Evolutionary conservation across 2,888 invertebrate genomes (phyloP), one percentile per base, ranked within the genome.

Genomic region (Agrotis clavis): DNA sequence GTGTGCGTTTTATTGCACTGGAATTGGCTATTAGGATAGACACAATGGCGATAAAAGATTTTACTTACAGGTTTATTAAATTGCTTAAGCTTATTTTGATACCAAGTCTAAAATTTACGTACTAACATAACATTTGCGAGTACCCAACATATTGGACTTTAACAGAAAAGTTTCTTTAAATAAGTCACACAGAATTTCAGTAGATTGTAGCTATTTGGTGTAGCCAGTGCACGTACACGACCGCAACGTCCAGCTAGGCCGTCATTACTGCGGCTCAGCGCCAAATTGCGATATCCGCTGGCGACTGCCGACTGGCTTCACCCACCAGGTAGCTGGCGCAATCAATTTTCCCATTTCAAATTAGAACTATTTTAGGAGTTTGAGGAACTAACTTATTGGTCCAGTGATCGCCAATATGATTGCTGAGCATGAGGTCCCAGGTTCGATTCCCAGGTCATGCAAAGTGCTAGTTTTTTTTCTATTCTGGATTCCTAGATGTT

Each of bases 241-340:
- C 87, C 92, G 88, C 89, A 87, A 75, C 85, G 87, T 83, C 85
- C 89, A 89, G 87, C 88, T 85, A 84, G 84, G 88, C 86, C 90
- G 87, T 92, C 92, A 92, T 94, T 93, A 94, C 92, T 88, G 91
- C 90, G 89, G 91, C 90, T 88, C 91, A 87, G 89, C 90, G 92
- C 92, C 94, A 95, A 95, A 94, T 94, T 94, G 92, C 94, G 89
- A 93, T 92, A 92, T 94, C 94, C 94, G 93, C 92, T 90, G 88
- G 79, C 80, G 57, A 77, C 81, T 72, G 74, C 75, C 78, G 82
- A 71, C 68, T 80, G 67, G 64, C 78, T 71, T 48, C 77, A 63
- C 64, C 62, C 71, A 70, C 74, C 63, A 79, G 74, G 77, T 81
- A 85, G 65, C 67, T 79, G 59, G 67, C 50, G 73, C 71, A 81